Base-by-base conservation (phyloP, 2,113 vertebrate species). In the Anser cygnoides region DNA sequence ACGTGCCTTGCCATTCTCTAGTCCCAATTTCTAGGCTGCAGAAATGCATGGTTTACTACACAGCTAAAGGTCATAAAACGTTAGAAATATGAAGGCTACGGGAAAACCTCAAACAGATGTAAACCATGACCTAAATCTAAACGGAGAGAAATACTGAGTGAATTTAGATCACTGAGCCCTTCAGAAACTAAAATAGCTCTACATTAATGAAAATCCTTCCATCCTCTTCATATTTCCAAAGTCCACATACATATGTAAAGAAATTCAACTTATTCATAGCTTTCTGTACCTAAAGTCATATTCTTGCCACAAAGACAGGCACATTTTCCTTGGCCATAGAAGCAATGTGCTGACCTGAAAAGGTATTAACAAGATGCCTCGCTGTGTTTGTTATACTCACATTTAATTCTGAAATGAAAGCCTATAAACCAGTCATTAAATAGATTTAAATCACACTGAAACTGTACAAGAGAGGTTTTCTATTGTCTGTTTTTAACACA, bases 141-240 rank as follows among this genome's bases (percentile, higher is more conserved):
- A 62, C 1, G 0, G 58, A 43, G 93, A 77, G 79, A 83, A 94
- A 96, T 63, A 84, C 70, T 50, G 62, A 95, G 80, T 82, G 54
- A 92, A 96, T 96, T 96, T 89, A 79, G 33, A 92, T 22, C 58
- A 72, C 73, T 93, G 90, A 90, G 88, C 73, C 90, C 57, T 78
- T 91, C 76, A 82, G 77, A 79, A 95, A 94, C 70, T 41, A 44
- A 89, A 97, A 92, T 72, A 29, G 77, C 61, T 81, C 93, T 92
- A 96, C 26, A 68, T 29, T 95, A 90, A 95, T 84, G 81, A 94
- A 97, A 95, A 96, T 84, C 90, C 79, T 89, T 75, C 83, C 57
- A 92, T 93, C 43, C 54, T 78, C 49, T 68, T 52, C 86, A 66
- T 68, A 65, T 41, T 81, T 83, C 52, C 58, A 43, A 22, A 89